phyloP scores from a whole-genome alignment of 1,140 invertebrate species.

The Halyomorpha halys region DNA sequence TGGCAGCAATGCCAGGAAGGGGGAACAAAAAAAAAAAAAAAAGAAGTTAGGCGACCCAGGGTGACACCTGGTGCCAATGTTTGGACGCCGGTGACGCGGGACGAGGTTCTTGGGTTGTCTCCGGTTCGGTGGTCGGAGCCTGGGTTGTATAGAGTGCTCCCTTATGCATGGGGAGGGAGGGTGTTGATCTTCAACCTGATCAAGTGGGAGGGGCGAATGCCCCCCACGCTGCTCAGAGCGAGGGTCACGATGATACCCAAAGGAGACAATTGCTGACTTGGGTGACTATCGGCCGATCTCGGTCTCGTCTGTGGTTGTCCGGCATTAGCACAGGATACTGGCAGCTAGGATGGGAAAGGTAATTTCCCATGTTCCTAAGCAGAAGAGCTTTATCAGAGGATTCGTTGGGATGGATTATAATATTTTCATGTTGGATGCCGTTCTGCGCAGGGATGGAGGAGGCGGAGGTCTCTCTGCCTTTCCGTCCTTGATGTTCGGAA shows the following conservation, averaged over 20 bases:
- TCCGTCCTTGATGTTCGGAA: not conserved
- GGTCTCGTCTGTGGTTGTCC: not conserved
- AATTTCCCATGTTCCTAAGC: not conserved
- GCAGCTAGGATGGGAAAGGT: not conserved
- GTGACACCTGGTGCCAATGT: not conserved
- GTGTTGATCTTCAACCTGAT: not conserved
- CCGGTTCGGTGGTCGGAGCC: not conserved
- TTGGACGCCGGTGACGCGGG: not conserved
- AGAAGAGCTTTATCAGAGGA: not conserved
- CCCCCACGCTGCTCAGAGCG: not conserved
- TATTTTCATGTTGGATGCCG: not conserved
- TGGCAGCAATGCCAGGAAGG: no score
- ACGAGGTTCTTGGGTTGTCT: not conserved
- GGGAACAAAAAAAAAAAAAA: no score
- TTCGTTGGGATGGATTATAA: not conserved
- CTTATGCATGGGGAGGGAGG: not conserved
- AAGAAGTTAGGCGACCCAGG: no score
- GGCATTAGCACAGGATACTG: not conserved
- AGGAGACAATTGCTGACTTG: not conserved
- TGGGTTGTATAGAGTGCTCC: not conserved
- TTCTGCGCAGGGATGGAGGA: no score
- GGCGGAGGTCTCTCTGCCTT: not conserved
- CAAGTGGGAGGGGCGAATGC: not conserved
- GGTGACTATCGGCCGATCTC: not conserved
- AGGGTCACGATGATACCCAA: constrained; percentile 1